These are phyloP conservation scores for Sisyra nigra DNA, from an alignment of 2,888 invertebrate species.

Conservation along the genomic window DNA sequence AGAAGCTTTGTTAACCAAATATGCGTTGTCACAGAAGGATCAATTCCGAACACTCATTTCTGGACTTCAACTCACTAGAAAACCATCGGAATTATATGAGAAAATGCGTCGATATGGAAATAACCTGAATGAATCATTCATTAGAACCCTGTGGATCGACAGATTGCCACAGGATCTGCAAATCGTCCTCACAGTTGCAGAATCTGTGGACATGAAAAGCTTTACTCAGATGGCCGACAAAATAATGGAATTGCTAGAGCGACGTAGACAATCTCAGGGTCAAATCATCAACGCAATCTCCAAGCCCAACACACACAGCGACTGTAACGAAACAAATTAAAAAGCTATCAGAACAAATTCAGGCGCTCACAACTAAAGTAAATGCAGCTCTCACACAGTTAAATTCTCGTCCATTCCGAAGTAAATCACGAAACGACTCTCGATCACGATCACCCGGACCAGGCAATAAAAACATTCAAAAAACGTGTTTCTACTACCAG, in stretches of 20 bases:
- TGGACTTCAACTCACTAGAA: neutral
- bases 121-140: neutral
- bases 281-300: too few relatives aligned
- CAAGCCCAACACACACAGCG: too few relatives aligned
- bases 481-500: conserved; percentile 6
- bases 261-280: too few relatives aligned
- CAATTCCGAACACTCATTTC: neutral
- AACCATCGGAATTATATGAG: neutral
- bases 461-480: neutral
- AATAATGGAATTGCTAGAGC: neutral
- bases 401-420: neutral
- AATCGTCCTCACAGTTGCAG: neutral
- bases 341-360: too few relatives aligned
- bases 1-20: neutral
- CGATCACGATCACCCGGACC: neutral
- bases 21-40: neutral
- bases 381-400: neutral
- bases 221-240: neutral
- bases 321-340: too few relatives aligned
- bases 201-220: neutral
- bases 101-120: neutral
- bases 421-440: neutral
- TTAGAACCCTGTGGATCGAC: neutral
- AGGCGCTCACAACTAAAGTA: too few relatives aligned
- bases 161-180: neutral